phyloP scores from a whole-genome alignment of 2,113 vertebrate species.

The Terrapene triunguis region DNA sequence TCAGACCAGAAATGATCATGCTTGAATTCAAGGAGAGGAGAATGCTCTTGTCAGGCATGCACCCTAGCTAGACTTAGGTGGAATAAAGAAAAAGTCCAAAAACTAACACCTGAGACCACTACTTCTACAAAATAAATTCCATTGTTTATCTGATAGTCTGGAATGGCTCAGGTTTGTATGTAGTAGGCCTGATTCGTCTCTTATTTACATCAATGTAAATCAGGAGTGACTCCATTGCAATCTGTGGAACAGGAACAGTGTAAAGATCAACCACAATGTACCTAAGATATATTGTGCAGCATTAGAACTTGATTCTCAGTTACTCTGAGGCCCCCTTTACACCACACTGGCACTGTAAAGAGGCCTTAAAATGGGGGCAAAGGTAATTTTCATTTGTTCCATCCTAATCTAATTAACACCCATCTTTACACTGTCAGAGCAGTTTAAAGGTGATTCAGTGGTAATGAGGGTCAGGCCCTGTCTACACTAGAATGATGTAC shows the following conservation, averaged over 20 bases:
- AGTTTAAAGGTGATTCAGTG: not conserved
- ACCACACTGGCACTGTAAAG: not conserved
- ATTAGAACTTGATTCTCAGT: not conserved
- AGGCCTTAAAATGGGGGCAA: not conserved
- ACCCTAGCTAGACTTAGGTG: not conserved
- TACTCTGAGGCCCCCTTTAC: not conserved
- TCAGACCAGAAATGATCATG: not conserved
- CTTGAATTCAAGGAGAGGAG: not conserved
- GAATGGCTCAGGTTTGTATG: not conserved
- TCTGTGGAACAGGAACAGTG: not conserved
- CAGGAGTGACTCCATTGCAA: not conserved
- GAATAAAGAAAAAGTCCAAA: not conserved
- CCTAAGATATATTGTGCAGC: accelerated
- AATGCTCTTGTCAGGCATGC: not conserved
- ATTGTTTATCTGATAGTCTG: not conserved
- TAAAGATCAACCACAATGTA: not conserved
- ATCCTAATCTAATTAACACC: not conserved
- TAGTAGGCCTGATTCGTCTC: not conserved
- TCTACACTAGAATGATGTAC: not conserved
- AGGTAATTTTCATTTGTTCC: not conserved
- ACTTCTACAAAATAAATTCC: not conserved
- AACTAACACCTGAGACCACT: not conserved
- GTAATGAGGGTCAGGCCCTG: not conserved
- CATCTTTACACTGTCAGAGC: not conserved
- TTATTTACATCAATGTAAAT: not conserved